These are phyloP conservation scores for Heliconius eleuchia DNA, from an alignment of 1,140 invertebrate genomes.

Conservation along the genomic window DNA sequence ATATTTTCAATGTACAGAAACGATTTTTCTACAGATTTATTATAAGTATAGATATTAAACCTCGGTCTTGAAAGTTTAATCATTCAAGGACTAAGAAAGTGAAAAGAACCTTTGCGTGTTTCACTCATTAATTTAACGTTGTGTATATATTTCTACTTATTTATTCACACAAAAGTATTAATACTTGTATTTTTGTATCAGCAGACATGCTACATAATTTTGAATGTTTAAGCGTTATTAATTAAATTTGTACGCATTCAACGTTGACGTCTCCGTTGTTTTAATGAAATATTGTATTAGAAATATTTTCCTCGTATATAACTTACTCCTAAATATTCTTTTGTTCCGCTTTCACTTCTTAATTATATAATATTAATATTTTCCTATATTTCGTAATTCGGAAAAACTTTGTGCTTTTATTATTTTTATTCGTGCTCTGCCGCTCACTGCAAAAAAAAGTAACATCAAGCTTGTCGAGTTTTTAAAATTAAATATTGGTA, in stretches of 20 bases:
- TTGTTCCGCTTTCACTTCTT: background rate
- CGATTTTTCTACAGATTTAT: no score
- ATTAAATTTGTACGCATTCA: conserved; percentile 3
- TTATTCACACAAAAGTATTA: background rate
- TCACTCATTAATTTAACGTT: background rate
- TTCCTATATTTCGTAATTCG: background rate
- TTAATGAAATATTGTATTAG: background rate
- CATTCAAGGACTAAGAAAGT: background rate
- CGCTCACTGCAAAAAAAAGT: background rate
- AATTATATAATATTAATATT: background rate
- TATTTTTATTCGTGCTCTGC: no score
- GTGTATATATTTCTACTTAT: background rate
- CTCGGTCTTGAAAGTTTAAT: background rate
- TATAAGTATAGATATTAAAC: no score
- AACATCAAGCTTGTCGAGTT: background rate
- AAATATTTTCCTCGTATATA: background rate
- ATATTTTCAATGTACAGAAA: no score
- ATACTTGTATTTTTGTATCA: background rate
- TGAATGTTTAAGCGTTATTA: background rate
- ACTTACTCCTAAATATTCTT: background rate
- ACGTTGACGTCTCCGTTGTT: background rate
- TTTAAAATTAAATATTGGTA: background rate
- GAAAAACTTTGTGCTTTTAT: no score
- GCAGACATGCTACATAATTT: background rate
- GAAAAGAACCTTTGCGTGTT: background rate